Percentiles rank a stretch among this genome's conserved stretches.
Conservation (phyloP, 1,140 invertebrate genomes). For the Drosophila bifasciata region DNA sequence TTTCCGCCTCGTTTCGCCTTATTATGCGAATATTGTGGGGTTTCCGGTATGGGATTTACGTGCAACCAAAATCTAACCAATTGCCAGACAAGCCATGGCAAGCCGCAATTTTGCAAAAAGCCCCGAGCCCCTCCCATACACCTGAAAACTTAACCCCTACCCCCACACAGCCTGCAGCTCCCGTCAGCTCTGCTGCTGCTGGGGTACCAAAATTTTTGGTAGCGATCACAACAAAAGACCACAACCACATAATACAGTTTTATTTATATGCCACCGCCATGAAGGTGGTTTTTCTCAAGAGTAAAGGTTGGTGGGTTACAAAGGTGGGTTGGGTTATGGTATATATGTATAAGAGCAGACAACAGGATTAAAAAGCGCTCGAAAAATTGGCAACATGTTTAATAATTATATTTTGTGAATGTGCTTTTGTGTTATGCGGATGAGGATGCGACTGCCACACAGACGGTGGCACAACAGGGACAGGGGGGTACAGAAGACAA, state of each 20-base stretch:
- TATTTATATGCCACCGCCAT: slow-evolving; percentile 64
- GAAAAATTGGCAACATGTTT: slow-evolving; percentile 82
- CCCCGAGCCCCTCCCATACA: not conserved
- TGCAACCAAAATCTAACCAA: slow-evolving; percentile 26
- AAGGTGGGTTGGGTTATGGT: no score
- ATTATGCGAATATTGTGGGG: slow-evolving; percentile 1
- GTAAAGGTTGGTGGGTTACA: no score
- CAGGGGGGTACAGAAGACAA: slow-evolving; percentile 56
- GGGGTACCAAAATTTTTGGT: slow-evolving; percentile 56
- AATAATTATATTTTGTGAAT: slow-evolving; percentile 82
- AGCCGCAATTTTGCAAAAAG: slow-evolving; percentile 41
- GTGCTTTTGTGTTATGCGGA: slow-evolving; percentile 59
- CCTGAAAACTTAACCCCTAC: not conserved
- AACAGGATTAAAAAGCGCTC: slow-evolving; percentile 81
- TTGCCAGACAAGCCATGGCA: slow-evolving; percentile 33
- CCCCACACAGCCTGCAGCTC: no score
- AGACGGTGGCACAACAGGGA: slow-evolving; percentile 2
- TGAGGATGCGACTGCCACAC: slow-evolving; percentile 34
- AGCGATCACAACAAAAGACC: slow-evolving; percentile 72
- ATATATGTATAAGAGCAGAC: slow-evolving; percentile 60
- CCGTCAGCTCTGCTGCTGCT: not conserved
- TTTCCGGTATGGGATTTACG: slow-evolving; percentile 10
- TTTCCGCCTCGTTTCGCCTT: slow-evolving; percentile 7
- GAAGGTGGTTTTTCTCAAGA: not conserved
- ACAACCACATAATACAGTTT: slow-evolving; percentile 78